Conservation (phyloP, 30 jellyfish, hydroid and myxozoan species). For the Hydra vulgaris region DNA sequence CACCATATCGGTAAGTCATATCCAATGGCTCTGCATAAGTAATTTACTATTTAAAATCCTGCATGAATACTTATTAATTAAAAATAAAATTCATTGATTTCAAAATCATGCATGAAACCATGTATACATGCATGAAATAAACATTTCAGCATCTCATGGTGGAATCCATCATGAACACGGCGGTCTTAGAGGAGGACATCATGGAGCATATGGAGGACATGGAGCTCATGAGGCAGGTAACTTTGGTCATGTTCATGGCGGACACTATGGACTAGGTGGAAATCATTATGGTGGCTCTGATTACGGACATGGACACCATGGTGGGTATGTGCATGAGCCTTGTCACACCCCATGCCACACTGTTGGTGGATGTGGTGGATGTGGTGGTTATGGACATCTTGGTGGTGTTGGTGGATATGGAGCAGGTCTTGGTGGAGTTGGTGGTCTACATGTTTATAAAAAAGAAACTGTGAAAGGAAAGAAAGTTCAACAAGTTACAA, state of each 20-base stretch:
- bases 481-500: slow-evolving; percentile 8
- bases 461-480: slow-evolving; percentile 5
- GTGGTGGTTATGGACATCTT: slow-evolving; percentile 12
- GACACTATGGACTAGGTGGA: not conserved
- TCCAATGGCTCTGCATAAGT: too few relatives aligned
- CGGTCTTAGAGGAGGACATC: slow-evolving; percentile 1
- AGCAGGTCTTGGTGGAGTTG: slow-evolving; percentile 11
- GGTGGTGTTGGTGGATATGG: slow-evolving; percentile 1
- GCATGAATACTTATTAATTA: not conserved
- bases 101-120: not conserved
- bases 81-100: not conserved
- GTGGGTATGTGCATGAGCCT: slow-evolving; percentile 11
- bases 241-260: slow-evolving; percentile 7
- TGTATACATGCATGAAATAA: not conserved
- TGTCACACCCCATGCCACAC: slow-evolving; percentile 5
- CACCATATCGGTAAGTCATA: slow-evolving; percentile 32
- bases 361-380: not conserved
- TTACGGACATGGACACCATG: slow-evolving; percentile 8
- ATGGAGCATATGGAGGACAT: slow-evolving; percentile 14
- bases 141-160: slow-evolving; percentile 10
- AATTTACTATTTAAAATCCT: not conserved
- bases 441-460: slow-evolving; percentile 22
- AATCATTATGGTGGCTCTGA: slow-evolving; percentile 1
- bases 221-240: not conserved
- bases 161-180: slow-evolving; percentile 8